Base-by-base conservation (phyloP, 2,797 vertebrate genomes). In the Phoebastria nigripes region DNA sequence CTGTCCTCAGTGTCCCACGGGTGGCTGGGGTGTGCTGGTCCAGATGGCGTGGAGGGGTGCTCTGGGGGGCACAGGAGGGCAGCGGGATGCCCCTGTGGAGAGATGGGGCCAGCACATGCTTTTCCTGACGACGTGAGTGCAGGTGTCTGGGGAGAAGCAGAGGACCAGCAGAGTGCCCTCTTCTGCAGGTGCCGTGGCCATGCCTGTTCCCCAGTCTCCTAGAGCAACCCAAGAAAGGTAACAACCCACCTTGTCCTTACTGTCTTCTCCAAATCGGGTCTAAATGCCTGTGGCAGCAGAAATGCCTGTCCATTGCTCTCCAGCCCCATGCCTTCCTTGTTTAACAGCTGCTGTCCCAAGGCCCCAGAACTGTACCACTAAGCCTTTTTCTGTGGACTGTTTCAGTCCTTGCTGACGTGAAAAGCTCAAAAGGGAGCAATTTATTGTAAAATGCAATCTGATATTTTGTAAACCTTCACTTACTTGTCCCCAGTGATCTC, bases 361-460 rank as follows among this genome's bases (percentile, higher is more conserved):
- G 67, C n/a, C 62, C 49, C 28, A 5, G 24, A 11, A 9, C 25
- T 11, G 1, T 8, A 6, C 46, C 42, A 2, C 46, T 26, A 8
- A 39, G n/a, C 37, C 84, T 21, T 21, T 10, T 61, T 28, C 54
- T 51, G 25, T 13, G 33, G 37, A 8, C 42, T 16, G 9, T 35
- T 62, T n/a, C 65, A n/a, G 69, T 14, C 28, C 49, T 29, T 8
- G 9, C 2, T 82, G 80, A 29, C 1, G 21, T n/a, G 86, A 51
- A 76, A 5, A 18, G 37, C 82, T 82, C 49, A 10, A 26, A 33
- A 55, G 58, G 70, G 61, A 89, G 81, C 4, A 3, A 71, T 63
- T 94, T 85, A 78, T 78, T 9, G 94, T 89, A 71, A 94, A 37
- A 42, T 31, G 91, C 70, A 83, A 90, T 8, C 66, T 1, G 91